A percentile compares a stretch with the other conserved stretches of the same genome.
Evolutionary conservation across 2,113 vertebrate genomes (phyloP).

Genomic region (Hiodon tergisus): DNA sequence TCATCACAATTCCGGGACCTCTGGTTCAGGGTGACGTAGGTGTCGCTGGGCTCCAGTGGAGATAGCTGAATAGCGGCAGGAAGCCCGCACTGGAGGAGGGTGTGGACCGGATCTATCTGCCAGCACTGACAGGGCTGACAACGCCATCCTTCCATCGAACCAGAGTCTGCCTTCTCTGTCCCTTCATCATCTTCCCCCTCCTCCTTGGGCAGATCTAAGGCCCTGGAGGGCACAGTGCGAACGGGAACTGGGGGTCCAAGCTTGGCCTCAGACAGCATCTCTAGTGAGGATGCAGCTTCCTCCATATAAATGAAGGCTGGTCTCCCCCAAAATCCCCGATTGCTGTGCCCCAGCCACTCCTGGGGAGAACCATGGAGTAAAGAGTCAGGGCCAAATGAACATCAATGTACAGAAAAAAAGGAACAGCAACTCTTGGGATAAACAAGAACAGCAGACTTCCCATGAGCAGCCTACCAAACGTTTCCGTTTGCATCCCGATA

Average conservation of each 20-base stretch:
- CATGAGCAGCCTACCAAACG: too few relatives aligned
- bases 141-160: constrained; percentile 28
- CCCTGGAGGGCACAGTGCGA: constrained; percentile 41
- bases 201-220: constrained; percentile 12
- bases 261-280: constrained; percentile 72
- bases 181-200: constrained; percentile 26
- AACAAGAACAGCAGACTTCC: too few relatives aligned
- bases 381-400: too few relatives aligned
- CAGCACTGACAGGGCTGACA: constrained; percentile 39
- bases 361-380: constrained; percentile 33
- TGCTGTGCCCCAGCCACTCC: constrained; percentile 74
- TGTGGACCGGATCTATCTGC: constrained; percentile 47
- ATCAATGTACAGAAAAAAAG: too few relatives aligned
- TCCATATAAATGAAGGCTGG: constrained; percentile 54
- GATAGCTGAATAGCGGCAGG: constrained; percentile 37
- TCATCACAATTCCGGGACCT: constrained; percentile 31
- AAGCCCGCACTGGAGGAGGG: constrained; percentile 36
- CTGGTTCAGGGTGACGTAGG: constrained; percentile 69
- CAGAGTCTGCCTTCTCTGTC: constrained; percentile 8
- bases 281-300: constrained; percentile 59
- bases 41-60: constrained; percentile 58
- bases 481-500: too few relatives aligned
- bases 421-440: too few relatives aligned
- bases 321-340: constrained; percentile 57
- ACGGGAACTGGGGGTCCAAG: constrained; percentile 33